phyloP scores from a whole-genome alignment of 2,888 invertebrate genomes.

The Drosophila borborema region DNA sequence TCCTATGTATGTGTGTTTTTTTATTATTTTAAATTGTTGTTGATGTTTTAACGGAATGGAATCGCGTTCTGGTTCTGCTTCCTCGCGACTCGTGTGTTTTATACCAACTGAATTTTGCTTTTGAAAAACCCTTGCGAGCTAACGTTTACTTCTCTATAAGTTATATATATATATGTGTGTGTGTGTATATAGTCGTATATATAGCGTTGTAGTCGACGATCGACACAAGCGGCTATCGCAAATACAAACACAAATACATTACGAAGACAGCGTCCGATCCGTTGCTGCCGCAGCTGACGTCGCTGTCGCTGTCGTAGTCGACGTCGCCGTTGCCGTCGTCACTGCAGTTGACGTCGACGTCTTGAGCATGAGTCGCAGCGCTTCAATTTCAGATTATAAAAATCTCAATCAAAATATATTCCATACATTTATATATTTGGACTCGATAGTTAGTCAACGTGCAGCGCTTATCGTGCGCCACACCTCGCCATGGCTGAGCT shows the following conservation, averaged over 20 bases:
- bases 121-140: constrained; percentile 77
- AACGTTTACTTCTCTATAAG: constrained; percentile 54
- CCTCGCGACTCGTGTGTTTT: constrained; percentile 73
- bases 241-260: constrained; percentile 47
- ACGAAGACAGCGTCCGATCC: constrained; percentile 34
- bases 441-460: not conserved
- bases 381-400: constrained; percentile 30
- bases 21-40: constrained; percentile 14
- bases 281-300: constrained; percentile 20
- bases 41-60: constrained; percentile 47
- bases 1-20: not conserved
- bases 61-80: constrained; percentile 63
- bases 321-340: not conserved
- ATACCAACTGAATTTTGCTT: constrained; percentile 78
- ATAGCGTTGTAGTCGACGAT: constrained; percentile 46
- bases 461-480: constrained; percentile 6
- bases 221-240: constrained; percentile 52
- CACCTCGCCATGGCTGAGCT: not conserved
- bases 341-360: not conserved
- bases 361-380: constrained; percentile 19
- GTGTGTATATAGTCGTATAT: constrained; percentile 6
- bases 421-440: not conserved
- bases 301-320: not conserved
- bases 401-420: constrained; percentile 20
- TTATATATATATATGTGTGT: not conserved